Conservation (phyloP, 2,797 vertebrate species). For the Myotis daubentonii region DNA sequence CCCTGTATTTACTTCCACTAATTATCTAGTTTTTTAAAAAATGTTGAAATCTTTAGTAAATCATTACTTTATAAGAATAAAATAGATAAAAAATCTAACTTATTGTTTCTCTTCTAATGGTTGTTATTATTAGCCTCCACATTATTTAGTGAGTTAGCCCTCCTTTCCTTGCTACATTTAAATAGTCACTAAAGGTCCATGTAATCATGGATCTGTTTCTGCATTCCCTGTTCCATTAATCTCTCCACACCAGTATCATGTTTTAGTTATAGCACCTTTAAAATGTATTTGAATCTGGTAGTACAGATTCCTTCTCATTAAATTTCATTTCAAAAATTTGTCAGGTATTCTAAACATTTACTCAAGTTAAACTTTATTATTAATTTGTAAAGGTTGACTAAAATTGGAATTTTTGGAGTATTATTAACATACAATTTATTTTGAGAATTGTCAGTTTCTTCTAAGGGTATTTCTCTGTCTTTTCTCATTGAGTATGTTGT, state of each 20-base stretch:
- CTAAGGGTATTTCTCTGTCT: background rate
- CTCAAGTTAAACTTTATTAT: slow-evolving; percentile 13
- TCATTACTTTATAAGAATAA: slow-evolving; percentile 9
- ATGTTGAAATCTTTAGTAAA: slow-evolving; percentile 33
- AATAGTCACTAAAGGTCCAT: background rate
- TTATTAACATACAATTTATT: background rate
- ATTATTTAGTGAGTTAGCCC: background rate
- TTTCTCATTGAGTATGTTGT: background rate
- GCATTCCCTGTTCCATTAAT: background rate
- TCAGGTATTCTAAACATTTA: background rate
- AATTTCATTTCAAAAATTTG: slow-evolving; percentile 23
- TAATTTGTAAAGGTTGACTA: background rate
- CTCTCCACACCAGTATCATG: background rate
- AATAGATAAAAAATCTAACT: background rate
- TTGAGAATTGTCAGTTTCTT: slow-evolving; percentile 7
- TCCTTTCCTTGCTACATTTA: slow-evolving; percentile 35
- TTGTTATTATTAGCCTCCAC: background rate
- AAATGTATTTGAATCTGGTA: slow-evolving; percentile 36
- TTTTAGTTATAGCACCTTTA: slow-evolving; percentile 9
- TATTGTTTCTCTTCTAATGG: background rate
- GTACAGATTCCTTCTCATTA: background rate
- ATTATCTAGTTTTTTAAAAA: background rate
- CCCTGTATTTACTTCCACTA: slow-evolving; percentile 7
- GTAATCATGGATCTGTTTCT: background rate
- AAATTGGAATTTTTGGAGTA: background rate